Evolutionary conservation across 2,888 invertebrate species (phyloP).

Genomic region (Pediacus dermestoides): DNA sequence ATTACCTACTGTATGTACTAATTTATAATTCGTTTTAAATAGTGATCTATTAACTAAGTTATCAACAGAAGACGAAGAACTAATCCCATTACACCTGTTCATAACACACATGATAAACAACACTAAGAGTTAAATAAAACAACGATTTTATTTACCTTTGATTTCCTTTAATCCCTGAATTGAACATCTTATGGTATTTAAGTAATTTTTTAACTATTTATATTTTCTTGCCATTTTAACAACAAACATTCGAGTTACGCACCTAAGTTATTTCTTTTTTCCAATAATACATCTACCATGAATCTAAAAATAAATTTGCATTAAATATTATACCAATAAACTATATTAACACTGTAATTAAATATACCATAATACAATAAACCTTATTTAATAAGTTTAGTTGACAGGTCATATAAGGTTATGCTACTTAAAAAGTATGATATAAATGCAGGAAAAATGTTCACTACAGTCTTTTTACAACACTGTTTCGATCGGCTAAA

Average conservation of each 20-base stretch:
- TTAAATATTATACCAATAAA: too few species aligned
- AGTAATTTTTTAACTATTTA: constrained; percentile 16
- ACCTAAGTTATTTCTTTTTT: too few species aligned
- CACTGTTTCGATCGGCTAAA: constrained; percentile 14
- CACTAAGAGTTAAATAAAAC: too few species aligned
- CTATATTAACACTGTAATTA: constrained; percentile 28
- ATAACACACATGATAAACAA: too few species aligned
- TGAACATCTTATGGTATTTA: constrained; percentile 41
- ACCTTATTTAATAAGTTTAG: constrained; percentile 32
- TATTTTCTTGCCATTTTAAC: constrained; percentile 18
- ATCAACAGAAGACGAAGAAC: constrained; percentile 30
- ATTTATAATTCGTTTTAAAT: constrained; percentile 28
- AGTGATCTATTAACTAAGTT: constrained; percentile 29
- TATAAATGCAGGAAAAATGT: constrained; percentile 14
- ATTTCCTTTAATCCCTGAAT: constrained; percentile 40
- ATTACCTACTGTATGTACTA: constrained; percentile 25
- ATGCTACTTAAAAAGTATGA: constrained; percentile 32
- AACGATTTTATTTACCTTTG: constrained; percentile 29
- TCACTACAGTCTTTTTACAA: constrained; percentile 13
- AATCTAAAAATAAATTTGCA: too few species aligned
- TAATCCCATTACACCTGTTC: constrained; percentile 37
- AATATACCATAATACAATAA: constrained; percentile 39
- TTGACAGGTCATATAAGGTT: constrained; percentile 47
- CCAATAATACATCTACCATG: too few species aligned
- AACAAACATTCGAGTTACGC: constrained; percentile 6